Evolutionary conservation across 2,888 invertebrate genomes (phyloP).

Genomic region (Tetropium fuscum): DNA sequence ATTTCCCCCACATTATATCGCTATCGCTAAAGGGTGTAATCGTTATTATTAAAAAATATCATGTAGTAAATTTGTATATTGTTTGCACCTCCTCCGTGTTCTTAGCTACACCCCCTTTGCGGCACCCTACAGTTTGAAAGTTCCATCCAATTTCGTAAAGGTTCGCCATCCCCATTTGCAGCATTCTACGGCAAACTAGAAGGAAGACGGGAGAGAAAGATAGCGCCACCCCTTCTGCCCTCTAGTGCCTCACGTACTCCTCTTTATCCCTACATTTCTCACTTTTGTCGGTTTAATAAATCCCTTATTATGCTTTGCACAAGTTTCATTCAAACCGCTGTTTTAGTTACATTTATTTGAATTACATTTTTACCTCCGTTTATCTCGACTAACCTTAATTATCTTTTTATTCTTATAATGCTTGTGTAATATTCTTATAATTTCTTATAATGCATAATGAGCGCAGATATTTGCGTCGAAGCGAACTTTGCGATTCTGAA

Average conservation of each 20-base stretch:
- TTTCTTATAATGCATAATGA: no score
- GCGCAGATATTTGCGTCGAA: no score
- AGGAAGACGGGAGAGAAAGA: not conserved
- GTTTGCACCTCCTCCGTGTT: slow-evolving; percentile 5
- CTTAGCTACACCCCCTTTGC: not conserved
- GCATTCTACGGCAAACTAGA: slow-evolving; percentile 5
- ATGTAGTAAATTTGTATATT: slow-evolving; percentile 11
- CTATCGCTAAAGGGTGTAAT: not conserved
- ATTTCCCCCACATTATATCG: not conserved
- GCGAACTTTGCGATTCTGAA: no score
- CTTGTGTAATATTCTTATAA: no score
- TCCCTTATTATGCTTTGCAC: slow-evolving; percentile 24
- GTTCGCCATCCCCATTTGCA: slow-evolving; percentile 22
- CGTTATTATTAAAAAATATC: slow-evolving; percentile 11
- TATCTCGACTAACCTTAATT: not conserved
- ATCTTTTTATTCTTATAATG: not conserved
- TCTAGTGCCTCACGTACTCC: slow-evolving; percentile 16
- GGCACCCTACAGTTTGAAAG: slow-evolving; percentile 2
- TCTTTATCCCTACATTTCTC: slow-evolving; percentile 26
- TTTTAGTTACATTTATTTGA: slow-evolving; percentile 15
- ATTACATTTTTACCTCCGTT: slow-evolving; percentile 14
- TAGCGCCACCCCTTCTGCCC: not conserved
- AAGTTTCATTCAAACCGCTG: slow-evolving; percentile 14
- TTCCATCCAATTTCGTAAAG: slow-evolving; percentile 22
- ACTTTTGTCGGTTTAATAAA: slow-evolving; percentile 26